phyloP scores from a whole-genome alignment of 2,888 invertebrate species.

The Linnaemya tessellans region DNA sequence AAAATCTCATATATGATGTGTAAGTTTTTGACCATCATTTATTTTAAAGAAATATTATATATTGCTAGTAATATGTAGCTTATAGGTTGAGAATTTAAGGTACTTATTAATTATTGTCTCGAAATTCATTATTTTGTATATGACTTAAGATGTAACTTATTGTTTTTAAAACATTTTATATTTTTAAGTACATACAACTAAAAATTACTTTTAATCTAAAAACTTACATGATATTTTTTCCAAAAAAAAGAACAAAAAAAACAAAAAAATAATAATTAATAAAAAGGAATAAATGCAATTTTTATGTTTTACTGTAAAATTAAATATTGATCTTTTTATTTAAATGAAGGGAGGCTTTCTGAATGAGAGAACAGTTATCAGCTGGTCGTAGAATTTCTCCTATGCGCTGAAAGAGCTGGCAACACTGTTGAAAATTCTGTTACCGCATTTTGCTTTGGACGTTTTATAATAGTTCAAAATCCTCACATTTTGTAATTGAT shows the following conservation, averaged over 20 bases:
- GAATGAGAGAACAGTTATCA: not conserved
- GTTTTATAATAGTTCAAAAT: too few species aligned
- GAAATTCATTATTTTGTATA: slow-evolving; percentile 37
- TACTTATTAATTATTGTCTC: slow-evolving; percentile 5
- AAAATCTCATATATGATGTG: too few species aligned
- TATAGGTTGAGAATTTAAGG: not conserved
- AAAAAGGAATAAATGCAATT: slow-evolving; percentile 38
- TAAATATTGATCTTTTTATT: not conserved
- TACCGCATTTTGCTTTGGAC: too few species aligned
- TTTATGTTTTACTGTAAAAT: slow-evolving; percentile 33
- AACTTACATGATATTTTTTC: not conserved
- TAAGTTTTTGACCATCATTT: too few species aligned
- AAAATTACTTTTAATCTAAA: slow-evolving; percentile 12
- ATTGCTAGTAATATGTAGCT: too few species aligned
- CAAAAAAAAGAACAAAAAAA: not conserved
- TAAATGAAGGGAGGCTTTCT: not conserved
- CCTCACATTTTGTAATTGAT: too few species aligned
- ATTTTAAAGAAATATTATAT: too few species aligned
- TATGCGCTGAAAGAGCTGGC: too few species aligned
- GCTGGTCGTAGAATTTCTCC: not conserved
- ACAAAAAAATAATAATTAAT: too few species aligned
- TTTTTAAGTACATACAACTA: not conserved
- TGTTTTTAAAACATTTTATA: slow-evolving; percentile 38
- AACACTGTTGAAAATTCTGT: too few species aligned
- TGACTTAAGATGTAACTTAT: slow-evolving; percentile 32